Evolutionary conservation across 2,797 vertebrate species (phyloP).

Genomic region (Ara ararauna): DNA sequence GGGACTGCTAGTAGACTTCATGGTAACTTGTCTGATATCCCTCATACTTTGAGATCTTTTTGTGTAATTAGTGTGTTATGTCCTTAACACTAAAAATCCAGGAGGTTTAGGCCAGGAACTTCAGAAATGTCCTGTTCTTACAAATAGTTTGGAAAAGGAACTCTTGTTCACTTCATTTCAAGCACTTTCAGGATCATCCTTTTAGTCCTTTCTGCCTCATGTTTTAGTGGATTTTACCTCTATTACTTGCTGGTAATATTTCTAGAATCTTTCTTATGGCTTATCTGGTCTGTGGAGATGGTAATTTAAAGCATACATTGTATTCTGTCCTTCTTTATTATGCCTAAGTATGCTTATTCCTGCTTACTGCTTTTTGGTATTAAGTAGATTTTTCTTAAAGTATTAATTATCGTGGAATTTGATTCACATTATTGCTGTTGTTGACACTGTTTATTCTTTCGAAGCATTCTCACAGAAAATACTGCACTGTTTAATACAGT

Average conservation of each 20-base stretch:
- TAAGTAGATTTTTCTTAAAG: background rate
- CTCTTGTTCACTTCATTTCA: background rate
- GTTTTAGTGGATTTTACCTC: background rate
- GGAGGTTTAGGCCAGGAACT: background rate
- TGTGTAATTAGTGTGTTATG: background rate
- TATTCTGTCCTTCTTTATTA: background rate
- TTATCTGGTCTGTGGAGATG: background rate
- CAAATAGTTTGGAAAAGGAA: background rate
- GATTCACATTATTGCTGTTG: background rate
- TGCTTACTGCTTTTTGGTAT: background rate
- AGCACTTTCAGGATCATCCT: background rate
- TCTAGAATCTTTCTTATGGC: background rate
- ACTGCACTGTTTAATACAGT: background rate
- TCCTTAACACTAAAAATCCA: background rate
- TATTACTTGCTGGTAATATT: background rate
- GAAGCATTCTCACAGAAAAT: background rate
- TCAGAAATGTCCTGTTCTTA: background rate
- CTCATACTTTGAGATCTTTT: background rate
- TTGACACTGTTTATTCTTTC: background rate
- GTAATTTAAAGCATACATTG: background rate
- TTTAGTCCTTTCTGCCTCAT: background rate
- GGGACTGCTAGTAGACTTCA: background rate
- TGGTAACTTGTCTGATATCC: background rate
- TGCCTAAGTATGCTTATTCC: background rate
- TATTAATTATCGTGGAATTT: background rate